Base-by-base conservation (phyloP, 2,113 vertebrate genomes). In the Nematolebias whitei region DNA sequence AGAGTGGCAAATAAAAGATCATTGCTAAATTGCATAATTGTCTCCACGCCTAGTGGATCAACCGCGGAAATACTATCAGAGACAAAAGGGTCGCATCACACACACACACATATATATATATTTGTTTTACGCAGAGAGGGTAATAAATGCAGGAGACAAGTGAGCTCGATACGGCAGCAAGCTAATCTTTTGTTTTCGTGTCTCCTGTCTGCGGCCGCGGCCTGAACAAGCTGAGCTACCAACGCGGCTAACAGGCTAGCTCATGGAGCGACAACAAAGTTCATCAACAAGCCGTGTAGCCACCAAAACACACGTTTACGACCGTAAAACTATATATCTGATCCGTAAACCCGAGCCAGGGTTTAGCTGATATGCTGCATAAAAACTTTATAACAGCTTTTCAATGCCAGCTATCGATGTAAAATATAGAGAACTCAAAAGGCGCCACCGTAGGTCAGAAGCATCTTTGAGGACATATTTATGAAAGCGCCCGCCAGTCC, bases 111-210 rank as follows among this genome's bases (percentile, higher is more conserved):
- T n/a, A 58, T 68, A 5, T 8, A 8, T 35, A 9, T 35, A 8
- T 35, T 5, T 10, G 9, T 35, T 35, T 35, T 10, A 2, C 32
- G 14, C 22, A 45, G n/a, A 1, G 11, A 19, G 2, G 3, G n/a
- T 11, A 18, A 48, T 12, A 44, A 57, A 59, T 22, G 5, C 58
- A 2, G 51, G 22, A n/a, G 44, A 64, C 55, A 52, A 66, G 52
- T 59, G 52, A 75, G 71, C 74, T 78, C 85, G 70, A 35, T 74
- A 23, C n/a, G 3, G 22, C 51, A 65, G 43, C 65, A 18, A 23
- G 86, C 83, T 84, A 79, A 80, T 73, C 85, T 89, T 86, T 88
- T 89, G 88, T 89, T 84, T 79, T 85, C 78, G 83, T 85, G 51
- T 68, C 15, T 80, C 55, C 77, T 85, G 81, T 76, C 71, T 85